Percentiles rank a stretch among this genome's conserved stretches.
These are phyloP conservation scores for Plagodis dolabraria DNA, from an alignment of 2,888 invertebrate species.

Conservation along the genomic window DNA sequence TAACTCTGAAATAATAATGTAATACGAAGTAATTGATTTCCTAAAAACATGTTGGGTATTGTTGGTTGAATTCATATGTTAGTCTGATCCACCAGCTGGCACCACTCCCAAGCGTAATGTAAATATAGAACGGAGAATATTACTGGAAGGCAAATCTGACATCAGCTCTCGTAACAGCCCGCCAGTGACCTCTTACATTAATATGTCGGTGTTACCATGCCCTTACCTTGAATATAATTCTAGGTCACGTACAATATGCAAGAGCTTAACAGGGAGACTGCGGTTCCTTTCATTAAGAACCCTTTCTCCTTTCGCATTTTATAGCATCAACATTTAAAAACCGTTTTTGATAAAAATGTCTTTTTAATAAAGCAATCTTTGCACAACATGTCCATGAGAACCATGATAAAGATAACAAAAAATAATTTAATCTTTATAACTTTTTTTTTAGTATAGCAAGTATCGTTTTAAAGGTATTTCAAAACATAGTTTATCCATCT, in stretches of 20 bases:
- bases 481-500: no score
- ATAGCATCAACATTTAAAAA: no score
- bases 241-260: constrained; percentile 35
- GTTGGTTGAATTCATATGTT: constrained; percentile 46
- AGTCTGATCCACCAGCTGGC: constrained; percentile 65
- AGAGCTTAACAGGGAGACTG: constrained; percentile 17
- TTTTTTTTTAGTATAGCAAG: no score
- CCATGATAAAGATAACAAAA: no score
- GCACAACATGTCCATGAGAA: no score
- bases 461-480: no score
- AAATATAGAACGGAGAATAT: constrained; percentile 72
- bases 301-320: no score
- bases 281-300: constrained; percentile 8
- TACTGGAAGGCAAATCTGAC: constrained; percentile 66
- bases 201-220: constrained; percentile 27
- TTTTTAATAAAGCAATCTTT: no score
- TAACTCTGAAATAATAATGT: background rate
- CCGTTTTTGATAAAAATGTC: no score
- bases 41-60: constrained; percentile 39
- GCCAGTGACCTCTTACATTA: constrained; percentile 36
- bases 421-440: no score
- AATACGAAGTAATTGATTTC: constrained; percentile 11
- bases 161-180: constrained; percentile 57
- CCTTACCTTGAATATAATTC: constrained; percentile 43
- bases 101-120: constrained; percentile 67